Base-by-base conservation (phyloP, 2,888 invertebrate species). In the Sinelater perroti region DNA sequence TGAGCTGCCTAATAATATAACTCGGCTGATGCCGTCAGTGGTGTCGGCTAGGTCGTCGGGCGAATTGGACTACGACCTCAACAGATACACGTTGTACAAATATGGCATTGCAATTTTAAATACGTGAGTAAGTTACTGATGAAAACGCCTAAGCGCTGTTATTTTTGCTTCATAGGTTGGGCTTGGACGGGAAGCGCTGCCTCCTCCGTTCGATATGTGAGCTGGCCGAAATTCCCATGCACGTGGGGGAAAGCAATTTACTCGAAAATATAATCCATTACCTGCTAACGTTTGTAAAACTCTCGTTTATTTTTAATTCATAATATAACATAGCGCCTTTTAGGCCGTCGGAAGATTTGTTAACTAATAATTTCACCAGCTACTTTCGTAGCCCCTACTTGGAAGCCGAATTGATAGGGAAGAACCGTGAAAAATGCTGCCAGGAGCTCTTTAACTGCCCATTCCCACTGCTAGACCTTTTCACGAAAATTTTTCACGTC, bases 201-300 rank as follows among this genome's bases (percentile, higher is more conserved):
- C 56, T 75, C 2, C 60, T 72, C 10, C 62, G 72, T 28, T 60
- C 72, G 1, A 70, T 75, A 36, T 76, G 76, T 44, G 76, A 76
- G 62, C 66, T 75, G 24, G 66, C 73, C 1, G 74, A 75, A 51
- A 65, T 67, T 28, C 76, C 76, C 0, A 67, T 75, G 67, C 70
- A 75, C 50, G 62, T 72, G 10, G 68, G 66, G 18, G 67, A 71
- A 13, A 64, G 74, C 30, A 78, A 80, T 65, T 67, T 80, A 11
- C 60, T 82, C 24, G 79, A 80, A 58, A 71, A 72, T 33, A 75
- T 80, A 26, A 74, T 78, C 10, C 74, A 77, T 61, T 75, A 67
- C 50, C 38, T 75, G 8, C 72, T 76, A 42, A 75, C 75, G 76
- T 75, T 67, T 70, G 74, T 69, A 26, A 30, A n/a, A 11, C 8